Conservation (phyloP, 2,113 vertebrate genomes). For the Colius striatus region DNA sequence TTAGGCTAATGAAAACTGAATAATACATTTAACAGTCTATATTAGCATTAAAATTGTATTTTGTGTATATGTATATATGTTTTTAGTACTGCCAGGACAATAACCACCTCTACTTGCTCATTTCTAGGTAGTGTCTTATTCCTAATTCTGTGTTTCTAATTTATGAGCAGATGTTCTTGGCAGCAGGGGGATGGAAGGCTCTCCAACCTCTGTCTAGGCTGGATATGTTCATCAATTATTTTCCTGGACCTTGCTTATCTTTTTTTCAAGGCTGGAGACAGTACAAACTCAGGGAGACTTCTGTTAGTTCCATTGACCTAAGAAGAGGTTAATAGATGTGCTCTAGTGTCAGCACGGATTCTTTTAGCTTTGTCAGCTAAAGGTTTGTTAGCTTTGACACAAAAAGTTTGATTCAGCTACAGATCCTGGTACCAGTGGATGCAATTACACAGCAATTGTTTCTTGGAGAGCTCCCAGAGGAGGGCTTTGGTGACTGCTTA, state of each 20-base stretch:
- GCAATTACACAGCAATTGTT: neutral
- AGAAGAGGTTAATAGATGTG: neutral
- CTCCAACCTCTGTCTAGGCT: neutral
- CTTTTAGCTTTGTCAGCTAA: neutral
- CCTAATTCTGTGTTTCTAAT: neutral
- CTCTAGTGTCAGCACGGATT: neutral
- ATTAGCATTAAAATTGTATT: neutral
- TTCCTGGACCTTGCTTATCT: neutral
- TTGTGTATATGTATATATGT: neutral
- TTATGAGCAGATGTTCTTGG: neutral
- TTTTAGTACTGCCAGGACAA: neutral
- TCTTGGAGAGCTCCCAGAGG: neutral
- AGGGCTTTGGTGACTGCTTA: neutral
- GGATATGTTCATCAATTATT: neutral
- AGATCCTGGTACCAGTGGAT: conserved; percentile 3
- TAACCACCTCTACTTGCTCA: neutral
- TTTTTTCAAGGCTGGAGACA: neutral
- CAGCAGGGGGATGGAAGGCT: neutral
- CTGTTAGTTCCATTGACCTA: neutral
- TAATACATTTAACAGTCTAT: neutral
- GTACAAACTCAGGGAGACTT: neutral
- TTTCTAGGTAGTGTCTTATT: neutral
- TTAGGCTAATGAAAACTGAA: neutral
- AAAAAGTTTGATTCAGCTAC: neutral
- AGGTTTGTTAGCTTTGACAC: no score